Percentiles rank a stretch among this genome's conserved stretches.
These are phyloP conservation scores for Vombatus ursinus DNA, from an alignment of 2,113 vertebrate genomes.

Conservation along the genomic window DNA sequence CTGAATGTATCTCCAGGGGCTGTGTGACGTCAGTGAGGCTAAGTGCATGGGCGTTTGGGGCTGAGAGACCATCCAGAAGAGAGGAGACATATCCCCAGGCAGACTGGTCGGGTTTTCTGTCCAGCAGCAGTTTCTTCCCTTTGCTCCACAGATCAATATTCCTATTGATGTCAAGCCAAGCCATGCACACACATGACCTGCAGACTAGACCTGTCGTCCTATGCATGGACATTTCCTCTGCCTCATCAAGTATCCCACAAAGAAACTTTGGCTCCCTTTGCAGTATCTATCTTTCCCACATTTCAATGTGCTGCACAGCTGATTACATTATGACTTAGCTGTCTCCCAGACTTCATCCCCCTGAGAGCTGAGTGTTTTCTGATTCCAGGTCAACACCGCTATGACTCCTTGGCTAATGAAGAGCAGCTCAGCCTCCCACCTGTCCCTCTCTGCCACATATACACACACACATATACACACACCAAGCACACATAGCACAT, in stretches of 20 bases:
- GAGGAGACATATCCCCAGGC: not conserved
- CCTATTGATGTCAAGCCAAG: not conserved
- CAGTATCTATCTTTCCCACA: too few relatives aligned
- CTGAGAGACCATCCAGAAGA: not conserved
- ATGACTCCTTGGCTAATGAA: not conserved
- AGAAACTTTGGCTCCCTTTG: not conserved
- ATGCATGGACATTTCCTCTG: not conserved
- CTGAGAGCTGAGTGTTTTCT: conserved; percentile 34
- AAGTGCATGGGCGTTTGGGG: not conserved
- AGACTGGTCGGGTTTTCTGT: not conserved
- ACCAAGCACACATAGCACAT: too few relatives aligned
- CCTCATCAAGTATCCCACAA: not conserved
- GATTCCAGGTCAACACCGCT: not conserved
- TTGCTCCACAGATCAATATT: not conserved
- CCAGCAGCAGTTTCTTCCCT: not conserved
- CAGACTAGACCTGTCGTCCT: not conserved
- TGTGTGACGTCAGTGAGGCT: not conserved
- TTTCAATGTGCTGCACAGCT: not conserved
- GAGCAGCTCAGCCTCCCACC: not conserved
- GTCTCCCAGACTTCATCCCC: conserved; percentile 33
- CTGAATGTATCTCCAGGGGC: not conserved
- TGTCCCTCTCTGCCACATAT: not conserved
- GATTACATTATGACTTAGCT: conserved; percentile 46
- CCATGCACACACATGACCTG: not conserved
- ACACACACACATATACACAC: too few relatives aligned